phyloP scores from a whole-genome alignment of 2,797 vertebrate genomes.

The Rhyacichthys aspro region DNA sequence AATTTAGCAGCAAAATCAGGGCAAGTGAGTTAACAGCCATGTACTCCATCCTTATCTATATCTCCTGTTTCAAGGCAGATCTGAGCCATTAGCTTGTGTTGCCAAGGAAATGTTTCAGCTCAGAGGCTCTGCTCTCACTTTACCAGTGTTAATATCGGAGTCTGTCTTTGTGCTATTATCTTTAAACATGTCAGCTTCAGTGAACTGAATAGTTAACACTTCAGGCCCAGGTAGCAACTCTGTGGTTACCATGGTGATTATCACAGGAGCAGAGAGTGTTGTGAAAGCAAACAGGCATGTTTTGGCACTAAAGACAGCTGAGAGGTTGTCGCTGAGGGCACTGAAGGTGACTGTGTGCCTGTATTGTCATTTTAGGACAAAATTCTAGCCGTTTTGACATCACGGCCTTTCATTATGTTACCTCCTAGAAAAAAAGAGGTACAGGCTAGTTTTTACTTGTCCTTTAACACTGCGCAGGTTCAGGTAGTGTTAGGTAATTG shows the following conservation, averaged over 20 bases:
- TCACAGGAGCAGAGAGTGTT: conserved; percentile 70
- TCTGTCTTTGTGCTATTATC: conserved; percentile 43
- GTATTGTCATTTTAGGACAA: conserved; percentile 15
- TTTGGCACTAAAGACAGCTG: conserved; percentile 58
- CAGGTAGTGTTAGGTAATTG: too few relatives aligned
- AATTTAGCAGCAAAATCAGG: too few relatives aligned
- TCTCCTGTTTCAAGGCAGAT: too few relatives aligned
- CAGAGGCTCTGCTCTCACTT: conserved; percentile 9
- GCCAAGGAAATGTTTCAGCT: conserved; percentile 36
- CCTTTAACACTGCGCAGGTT: too few relatives aligned
- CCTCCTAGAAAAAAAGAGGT: too few relatives aligned
- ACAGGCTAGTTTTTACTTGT: too few relatives aligned
- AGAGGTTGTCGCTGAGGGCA: conserved; percentile 40
- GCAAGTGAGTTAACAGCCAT: too few relatives aligned
- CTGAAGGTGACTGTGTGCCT: conserved; percentile 39
- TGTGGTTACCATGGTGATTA: conserved; percentile 77
- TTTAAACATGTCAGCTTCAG: conserved; percentile 36
- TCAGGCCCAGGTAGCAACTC: conserved; percentile 43
- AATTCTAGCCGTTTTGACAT: not conserved
- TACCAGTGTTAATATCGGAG: conserved; percentile 46
- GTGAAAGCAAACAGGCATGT: conserved; percentile 80
- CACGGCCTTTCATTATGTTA: too few relatives aligned
- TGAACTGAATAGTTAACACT: conserved; percentile 44
- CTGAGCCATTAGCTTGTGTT: conserved; percentile 19
- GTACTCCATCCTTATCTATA: too few relatives aligned